Base-by-base conservation (phyloP, 2,888 invertebrate genomes). In the Chymomyza caudatula region DNA sequence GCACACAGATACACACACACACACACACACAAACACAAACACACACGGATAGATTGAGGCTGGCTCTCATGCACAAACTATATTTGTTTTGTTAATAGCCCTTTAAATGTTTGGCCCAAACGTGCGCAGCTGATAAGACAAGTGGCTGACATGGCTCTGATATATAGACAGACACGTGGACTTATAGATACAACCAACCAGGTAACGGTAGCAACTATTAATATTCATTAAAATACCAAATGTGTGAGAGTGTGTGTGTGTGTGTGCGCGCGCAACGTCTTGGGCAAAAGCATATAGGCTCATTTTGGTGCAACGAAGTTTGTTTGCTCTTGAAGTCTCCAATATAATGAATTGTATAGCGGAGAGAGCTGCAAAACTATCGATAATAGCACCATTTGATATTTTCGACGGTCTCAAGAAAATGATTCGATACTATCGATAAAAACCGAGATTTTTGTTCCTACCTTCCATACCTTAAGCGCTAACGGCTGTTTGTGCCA, bases 21-120 rank as follows among this genome's bases (percentile, higher is more conserved):
- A 55, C 15, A 3, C 43, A 15, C 19, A 52, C 49, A 42, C 19
- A 29, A 29, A 52, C 54, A 49, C 42, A 54, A n/a, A 43, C 8
- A 19, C 19, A 25, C 15, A 8, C 29, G 2, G 19, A 13, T 8
- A 15, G 23, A 29, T 8, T 15, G 15, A 51, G 19, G 51, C 23
- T 51, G 25, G 22, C 76, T 74, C 74, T 78, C 87, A 74, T 85
- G 83, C 65, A 65, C 67, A 65, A 73, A 75, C 76, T 74, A 84
- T 87, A 87, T 85, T 85, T 85, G 77, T 85, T 83, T 78, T 73
- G 81, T 84, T 84, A 84, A 87, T 85, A 75, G 86, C 77, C 77
- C 29, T 37, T 69, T 74, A 65, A 62, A 62, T 62, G 54, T 54
- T 64, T 58, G 54, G n/a, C 57, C 54, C 47, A 63, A 72, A 81